A percentile compares a stretch with the other conserved stretches of the same genome.
Conservation (phyloP, 1,140 invertebrate species). For the Megalopta genalis region DNA sequence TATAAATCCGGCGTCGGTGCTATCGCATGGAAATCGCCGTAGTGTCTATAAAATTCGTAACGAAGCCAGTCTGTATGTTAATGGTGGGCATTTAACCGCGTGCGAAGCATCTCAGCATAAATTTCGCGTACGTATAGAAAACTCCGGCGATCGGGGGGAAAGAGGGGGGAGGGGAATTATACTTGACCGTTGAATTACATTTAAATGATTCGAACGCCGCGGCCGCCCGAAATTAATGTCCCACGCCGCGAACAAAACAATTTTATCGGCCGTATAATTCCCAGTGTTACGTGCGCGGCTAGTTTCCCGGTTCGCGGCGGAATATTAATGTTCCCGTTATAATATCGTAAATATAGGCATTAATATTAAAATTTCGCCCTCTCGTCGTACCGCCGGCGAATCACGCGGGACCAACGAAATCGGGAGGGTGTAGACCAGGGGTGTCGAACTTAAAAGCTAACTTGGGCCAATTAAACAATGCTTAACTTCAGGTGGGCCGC, state of each 20-base stretch:
- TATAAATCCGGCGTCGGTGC: not conserved
- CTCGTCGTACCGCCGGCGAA: too few relatives aligned
- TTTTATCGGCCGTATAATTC: constrained; percentile 25
- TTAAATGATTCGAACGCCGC: constrained; percentile 10
- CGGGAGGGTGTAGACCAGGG: too few relatives aligned
- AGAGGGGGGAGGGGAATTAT: too few relatives aligned
- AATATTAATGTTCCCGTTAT: constrained; percentile 26
- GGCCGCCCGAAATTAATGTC: constrained; percentile 11
- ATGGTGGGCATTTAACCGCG: not conserved
- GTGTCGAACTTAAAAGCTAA: too few relatives aligned
- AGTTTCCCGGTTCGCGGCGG: not conserved
- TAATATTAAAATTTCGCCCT: constrained; percentile 23
- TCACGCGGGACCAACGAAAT: too few relatives aligned
- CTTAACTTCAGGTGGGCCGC: too few relatives aligned
- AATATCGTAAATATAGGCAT: constrained; percentile 24
- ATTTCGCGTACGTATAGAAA: not conserved
- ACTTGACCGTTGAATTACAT: constrained; percentile 9
- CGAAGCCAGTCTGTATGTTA: not conserved
- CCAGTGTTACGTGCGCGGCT: not conserved
- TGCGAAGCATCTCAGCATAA: not conserved
- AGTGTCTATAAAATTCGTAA: not conserved
- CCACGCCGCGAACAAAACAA: constrained; percentile 19
- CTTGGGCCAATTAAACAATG: too few relatives aligned
- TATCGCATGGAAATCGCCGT: not conserved
- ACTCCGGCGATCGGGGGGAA: not conserved